phyloP scores from a whole-genome alignment of 2,888 invertebrate species.

The Cantharis lateralis region DNA sequence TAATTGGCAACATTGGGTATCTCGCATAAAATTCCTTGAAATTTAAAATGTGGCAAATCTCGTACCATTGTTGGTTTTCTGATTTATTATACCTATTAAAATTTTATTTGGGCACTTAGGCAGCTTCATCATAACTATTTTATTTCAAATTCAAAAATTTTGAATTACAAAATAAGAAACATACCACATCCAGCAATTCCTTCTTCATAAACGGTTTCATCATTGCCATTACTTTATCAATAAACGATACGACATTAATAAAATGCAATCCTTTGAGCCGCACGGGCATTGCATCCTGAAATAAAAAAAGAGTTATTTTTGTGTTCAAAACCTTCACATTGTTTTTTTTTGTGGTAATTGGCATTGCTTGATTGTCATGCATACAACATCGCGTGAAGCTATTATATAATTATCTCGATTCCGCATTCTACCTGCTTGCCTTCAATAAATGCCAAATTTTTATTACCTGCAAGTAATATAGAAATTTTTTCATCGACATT shows the following conservation, averaged over 20 bases:
- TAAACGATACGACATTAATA: conserved; percentile 69
- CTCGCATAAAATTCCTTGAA: too few species aligned
- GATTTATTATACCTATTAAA: too few species aligned
- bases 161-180: background rate
- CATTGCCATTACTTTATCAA: conserved; percentile 71
- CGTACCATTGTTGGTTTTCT: too few species aligned
- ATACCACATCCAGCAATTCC: conserved; percentile 55
- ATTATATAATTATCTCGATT: background rate
- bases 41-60: too few species aligned
- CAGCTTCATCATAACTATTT: too few species aligned
- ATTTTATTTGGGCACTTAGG: too few species aligned
- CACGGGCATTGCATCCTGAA: conserved; percentile 59
- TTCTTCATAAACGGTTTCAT: conserved; percentile 77
- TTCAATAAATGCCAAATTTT: background rate
- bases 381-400: background rate
- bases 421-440: background rate
- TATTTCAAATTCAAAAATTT: too few species aligned
- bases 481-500: conserved; percentile 66
- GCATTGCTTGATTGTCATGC: background rate
- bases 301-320: background rate
- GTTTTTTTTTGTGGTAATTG: too few species aligned
- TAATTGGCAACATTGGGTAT: too few species aligned
- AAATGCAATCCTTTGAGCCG: conserved; percentile 72
- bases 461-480: conserved; percentile 66
- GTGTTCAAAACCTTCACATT: too few species aligned